Base-by-base conservation (phyloP, 2,797 vertebrate genomes). In the Austrolebias charrua region DNA sequence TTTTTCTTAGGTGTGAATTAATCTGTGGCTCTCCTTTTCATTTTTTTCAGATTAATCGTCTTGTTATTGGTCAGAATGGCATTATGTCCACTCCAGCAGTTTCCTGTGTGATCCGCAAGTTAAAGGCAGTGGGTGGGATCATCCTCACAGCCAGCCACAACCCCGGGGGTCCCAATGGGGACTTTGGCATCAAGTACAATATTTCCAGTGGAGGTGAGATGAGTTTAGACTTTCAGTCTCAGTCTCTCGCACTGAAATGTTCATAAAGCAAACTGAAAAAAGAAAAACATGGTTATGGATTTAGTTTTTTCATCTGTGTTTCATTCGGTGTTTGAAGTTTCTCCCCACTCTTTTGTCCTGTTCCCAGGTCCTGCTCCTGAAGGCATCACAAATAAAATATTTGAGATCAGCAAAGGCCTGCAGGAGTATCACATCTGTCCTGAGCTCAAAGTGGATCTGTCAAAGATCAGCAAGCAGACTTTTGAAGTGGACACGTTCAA, bases 151-250 rank as follows among this genome's bases (percentile, higher is more conserved):
- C 97, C 82, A 98, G 96, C 79, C 97, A 98, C 90, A 98, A 98
- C 84, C 97, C 97, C 0, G 97, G 98, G 1, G 98, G 98, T 10
- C 96, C 98, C 77, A 93, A 68, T 62, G 98, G 98, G 65, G 97
- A 98, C 80, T 99, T 99, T 75, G 98, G 98, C 76, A 99, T 99
- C 79, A 99, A 99, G 63, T 99, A 95, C 86, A 99, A 98, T 81
- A 98, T 92, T 71, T 90, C 96, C 79, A 99, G 94, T 33, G 98
- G 97, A 94, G 98, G 98, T 96, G 71, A 90, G 71, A 55, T 10
- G 6, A 11, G 18, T 14, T 29, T 11, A 52, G 13, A 52, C 11
- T 16, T 9, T 28, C 44, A 0, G 6, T 2, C 54, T 66, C 13
- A 48, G 8, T 9, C 46, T 9, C 9, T 13, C 18, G 2, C 1